Evolutionary conservation across 1,140 invertebrate genomes (phyloP).

Genomic region (Aporrectodea caliginosa): DNA sequence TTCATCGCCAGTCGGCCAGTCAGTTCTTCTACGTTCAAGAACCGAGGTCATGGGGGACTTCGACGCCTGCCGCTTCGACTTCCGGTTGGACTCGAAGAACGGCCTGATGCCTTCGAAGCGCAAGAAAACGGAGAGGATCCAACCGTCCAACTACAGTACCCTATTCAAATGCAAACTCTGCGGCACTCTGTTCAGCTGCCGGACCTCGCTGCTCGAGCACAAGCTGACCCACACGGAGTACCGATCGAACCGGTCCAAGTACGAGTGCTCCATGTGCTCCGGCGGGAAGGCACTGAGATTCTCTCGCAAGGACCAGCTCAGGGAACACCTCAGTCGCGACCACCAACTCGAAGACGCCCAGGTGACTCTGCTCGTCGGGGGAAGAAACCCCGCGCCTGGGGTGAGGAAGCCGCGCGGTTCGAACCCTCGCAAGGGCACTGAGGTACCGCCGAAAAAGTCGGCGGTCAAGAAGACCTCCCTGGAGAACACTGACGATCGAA

Average conservation of each 20-base stretch:
- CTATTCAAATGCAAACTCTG: slow-evolving; percentile 31
- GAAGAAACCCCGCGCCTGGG: not conserved
- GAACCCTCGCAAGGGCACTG: too few relatives aligned
- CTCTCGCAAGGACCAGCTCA: not conserved
- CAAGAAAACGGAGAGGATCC: slow-evolving; percentile 23
- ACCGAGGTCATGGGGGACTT: slow-evolving; percentile 17
- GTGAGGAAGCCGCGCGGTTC: not conserved
- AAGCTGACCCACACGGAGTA: slow-evolving; percentile 19
- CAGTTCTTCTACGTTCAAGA: too few relatives aligned
- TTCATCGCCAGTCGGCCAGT: too few relatives aligned
- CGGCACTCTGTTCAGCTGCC: slow-evolving; percentile 24
- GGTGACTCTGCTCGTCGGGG: not conserved
- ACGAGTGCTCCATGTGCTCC: not conserved
- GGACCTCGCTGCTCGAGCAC: slow-evolving; percentile 20
- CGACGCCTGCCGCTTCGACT: slow-evolving; percentile 29
- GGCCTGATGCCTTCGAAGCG: slow-evolving; percentile 27
- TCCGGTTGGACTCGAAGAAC: slow-evolving; percentile 25
- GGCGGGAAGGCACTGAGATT: not conserved
- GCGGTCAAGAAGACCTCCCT: not conserved
- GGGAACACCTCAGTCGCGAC: slow-evolving; percentile 5
- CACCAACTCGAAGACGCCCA: not conserved
- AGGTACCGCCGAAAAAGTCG: not conserved
- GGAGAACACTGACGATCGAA: not conserved
- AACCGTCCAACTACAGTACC: slow-evolving; percentile 15
- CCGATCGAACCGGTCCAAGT: not conserved